Conservation (phyloP, 1,140 invertebrate genomes). For the Drosophila triauraria region DNA sequence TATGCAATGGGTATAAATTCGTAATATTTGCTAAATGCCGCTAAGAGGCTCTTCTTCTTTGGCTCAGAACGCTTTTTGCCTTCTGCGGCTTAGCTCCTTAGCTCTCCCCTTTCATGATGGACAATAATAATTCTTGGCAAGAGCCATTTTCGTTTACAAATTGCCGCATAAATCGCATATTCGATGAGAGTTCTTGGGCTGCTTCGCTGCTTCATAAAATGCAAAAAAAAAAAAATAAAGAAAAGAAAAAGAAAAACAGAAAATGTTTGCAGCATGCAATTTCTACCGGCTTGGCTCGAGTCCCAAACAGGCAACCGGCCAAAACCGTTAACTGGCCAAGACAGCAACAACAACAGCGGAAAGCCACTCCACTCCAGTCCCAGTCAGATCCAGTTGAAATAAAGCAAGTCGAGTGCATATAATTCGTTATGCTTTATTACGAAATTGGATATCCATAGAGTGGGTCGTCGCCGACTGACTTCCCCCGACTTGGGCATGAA, state of each 20-base stretch:
- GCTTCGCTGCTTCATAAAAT: slow-evolving; percentile 56
- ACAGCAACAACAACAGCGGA: slow-evolving; percentile 33
- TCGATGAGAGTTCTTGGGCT: slow-evolving; percentile 75
- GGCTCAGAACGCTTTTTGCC: slow-evolving; percentile 22
- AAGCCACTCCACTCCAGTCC: slow-evolving; percentile 1
- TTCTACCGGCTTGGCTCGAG: slow-evolving; percentile 49
- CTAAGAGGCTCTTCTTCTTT: slow-evolving; percentile 57
- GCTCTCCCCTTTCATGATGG: slow-evolving; percentile 68
- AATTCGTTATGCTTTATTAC: slow-evolving; percentile 84
- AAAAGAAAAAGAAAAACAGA: slow-evolving; percentile 12
- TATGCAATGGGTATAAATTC: slow-evolving; percentile 59
- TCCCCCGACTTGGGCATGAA: slow-evolving; percentile 58
- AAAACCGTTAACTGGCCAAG: slow-evolving; percentile 77
- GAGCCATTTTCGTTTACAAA: slow-evolving; percentile 83
- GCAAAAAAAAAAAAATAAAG: slow-evolving; percentile 47
- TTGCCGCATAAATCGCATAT: slow-evolving; percentile 84
- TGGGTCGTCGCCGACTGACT: slow-evolving; percentile 33
- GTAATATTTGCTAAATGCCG: slow-evolving; percentile 77
- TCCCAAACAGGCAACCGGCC: slow-evolving; percentile 47
- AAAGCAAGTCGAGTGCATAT: slow-evolving; percentile 83
- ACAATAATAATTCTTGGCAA: slow-evolving; percentile 84
- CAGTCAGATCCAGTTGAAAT: slow-evolving; percentile 58
- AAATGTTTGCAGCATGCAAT: slow-evolving; percentile 61
- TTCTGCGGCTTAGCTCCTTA: slow-evolving; percentile 45
- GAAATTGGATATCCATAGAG: slow-evolving; percentile 82